Evolutionary conservation across 2,113 vertebrate species (phyloP).

Genomic region (Brienomyrus brachyistius): DNA sequence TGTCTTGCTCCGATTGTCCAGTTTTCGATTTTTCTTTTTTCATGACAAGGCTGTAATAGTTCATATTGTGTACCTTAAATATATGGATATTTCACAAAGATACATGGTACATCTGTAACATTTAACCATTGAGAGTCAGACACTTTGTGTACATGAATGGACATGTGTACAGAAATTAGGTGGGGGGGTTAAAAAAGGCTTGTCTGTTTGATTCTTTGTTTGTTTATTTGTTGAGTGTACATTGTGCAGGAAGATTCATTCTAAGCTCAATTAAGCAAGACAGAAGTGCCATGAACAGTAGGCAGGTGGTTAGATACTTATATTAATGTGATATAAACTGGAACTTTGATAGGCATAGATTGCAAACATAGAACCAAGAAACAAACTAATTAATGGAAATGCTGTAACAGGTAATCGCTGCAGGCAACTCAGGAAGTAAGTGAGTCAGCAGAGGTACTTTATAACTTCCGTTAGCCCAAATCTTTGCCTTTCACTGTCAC

Average conservation of each 20-base stretch:
- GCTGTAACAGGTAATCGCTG: neutral
- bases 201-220: neutral
- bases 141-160: neutral
- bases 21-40: neutral
- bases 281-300: neutral
- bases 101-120: neutral
- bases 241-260: neutral
- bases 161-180: neutral
- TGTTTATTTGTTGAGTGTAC: neutral
- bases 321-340: neutral
- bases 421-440: neutral
- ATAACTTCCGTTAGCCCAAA: conserved; percentile 52
- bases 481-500: conserved; percentile 33
- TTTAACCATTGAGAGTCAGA: neutral
- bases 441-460: conserved; percentile 19
- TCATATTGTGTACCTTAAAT: neutral
- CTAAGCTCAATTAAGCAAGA: neutral
- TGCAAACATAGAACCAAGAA: neutral
- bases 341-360: neutral
- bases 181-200: neutral
- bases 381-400: neutral
- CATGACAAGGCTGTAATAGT: neutral
- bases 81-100: neutral
- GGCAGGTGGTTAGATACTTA: neutral
- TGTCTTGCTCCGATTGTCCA: neutral